Percentiles rank a stretch among this genome's conserved stretches.
These are phyloP conservation scores for Ormyrus rosae DNA, from an alignment of 2,888 invertebrate species.

Conservation along the genomic window DNA sequence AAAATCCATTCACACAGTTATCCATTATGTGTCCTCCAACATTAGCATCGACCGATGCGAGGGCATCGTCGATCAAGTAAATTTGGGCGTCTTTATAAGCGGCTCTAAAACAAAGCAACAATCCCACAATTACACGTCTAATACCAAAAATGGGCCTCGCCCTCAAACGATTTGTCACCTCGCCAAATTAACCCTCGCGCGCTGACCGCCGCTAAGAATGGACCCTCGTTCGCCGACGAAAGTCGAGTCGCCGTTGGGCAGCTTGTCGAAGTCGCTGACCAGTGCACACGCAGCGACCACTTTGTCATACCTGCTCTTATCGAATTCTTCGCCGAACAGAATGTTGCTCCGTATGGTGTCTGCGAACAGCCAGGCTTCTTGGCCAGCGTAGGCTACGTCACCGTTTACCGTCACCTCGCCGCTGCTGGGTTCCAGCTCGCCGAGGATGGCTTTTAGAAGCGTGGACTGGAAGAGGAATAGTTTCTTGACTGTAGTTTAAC, in stretches of 20 bases:
- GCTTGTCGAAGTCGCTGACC: conserved; percentile 77
- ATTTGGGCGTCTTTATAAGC: conserved; percentile 87
- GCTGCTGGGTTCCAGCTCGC: conserved; percentile 80
- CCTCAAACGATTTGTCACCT: conserved; percentile 68
- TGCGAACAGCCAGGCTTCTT: conserved; percentile 91
- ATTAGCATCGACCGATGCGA: conserved; percentile 87
- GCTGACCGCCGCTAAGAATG: conserved; percentile 84
- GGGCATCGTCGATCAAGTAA: conserved; percentile 87
- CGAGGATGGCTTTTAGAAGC: conserved; percentile 83
- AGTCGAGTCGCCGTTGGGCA: conserved; percentile 83
- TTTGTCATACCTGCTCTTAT: conserved; percentile 78
- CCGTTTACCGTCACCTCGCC: conserved; percentile 84
- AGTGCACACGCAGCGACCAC: conserved; percentile 75
- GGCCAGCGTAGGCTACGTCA: conserved; percentile 85
- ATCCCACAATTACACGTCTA: too few species aligned
- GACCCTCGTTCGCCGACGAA: conserved; percentile 85
- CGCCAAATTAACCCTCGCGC: conserved; percentile 86
- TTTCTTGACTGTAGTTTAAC: background rate
- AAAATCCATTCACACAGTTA: conserved; percentile 81
- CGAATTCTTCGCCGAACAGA: conserved; percentile 84
- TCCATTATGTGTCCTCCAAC: conserved; percentile 86
- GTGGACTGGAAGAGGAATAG: conserved; percentile 76
- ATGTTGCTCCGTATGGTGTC: conserved; percentile 90
- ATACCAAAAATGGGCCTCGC: too few species aligned
- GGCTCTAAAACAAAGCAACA: conserved; percentile 75